Evolutionary conservation across 2,888 invertebrate species (phyloP).

Genomic region (Hololepta plana): DNA sequence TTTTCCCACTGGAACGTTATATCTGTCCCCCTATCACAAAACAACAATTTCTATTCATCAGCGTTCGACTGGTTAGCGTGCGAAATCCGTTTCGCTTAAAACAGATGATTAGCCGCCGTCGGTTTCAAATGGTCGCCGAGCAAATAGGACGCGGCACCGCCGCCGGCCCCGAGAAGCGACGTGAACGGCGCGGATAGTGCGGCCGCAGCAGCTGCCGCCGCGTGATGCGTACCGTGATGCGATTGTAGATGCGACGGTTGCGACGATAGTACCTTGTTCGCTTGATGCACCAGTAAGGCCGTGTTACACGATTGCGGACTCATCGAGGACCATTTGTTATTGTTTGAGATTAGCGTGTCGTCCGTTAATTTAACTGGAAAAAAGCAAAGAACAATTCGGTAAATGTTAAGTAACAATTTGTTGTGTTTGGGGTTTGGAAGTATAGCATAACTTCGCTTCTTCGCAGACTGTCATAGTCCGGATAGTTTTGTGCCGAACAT

Average conservation of each 20-base stretch:
- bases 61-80: slow-evolving; percentile 1
- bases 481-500: too few relatives aligned
- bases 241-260: slow-evolving; percentile 32
- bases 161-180: slow-evolving; percentile 36
- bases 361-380: slow-evolving; percentile 28
- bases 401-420: neutral
- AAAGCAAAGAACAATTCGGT: slow-evolving; percentile 8
- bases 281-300: slow-evolving; percentile 27
- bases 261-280: slow-evolving; percentile 28
- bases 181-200: slow-evolving; percentile 40
- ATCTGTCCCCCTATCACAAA: too few relatives aligned
- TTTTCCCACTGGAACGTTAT: too few relatives aligned
- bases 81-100: slow-evolving; percentile 28
- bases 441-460: too few relatives aligned
- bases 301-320: slow-evolving; percentile 28
- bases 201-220: slow-evolving; percentile 40
- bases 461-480: too few relatives aligned
- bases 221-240: slow-evolving; percentile 42
- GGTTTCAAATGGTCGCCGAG: slow-evolving; percentile 43
- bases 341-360: slow-evolving; percentile 25
- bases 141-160: slow-evolving; percentile 36
- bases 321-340: slow-evolving; percentile 29
- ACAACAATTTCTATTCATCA: slow-evolving; percentile 2
- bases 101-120: slow-evolving; percentile 41
- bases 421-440: too few relatives aligned